Evolutionary conservation across 2,888 invertebrate genomes (phyloP).

Genomic region (Steinernema carpocapsae): DNA sequence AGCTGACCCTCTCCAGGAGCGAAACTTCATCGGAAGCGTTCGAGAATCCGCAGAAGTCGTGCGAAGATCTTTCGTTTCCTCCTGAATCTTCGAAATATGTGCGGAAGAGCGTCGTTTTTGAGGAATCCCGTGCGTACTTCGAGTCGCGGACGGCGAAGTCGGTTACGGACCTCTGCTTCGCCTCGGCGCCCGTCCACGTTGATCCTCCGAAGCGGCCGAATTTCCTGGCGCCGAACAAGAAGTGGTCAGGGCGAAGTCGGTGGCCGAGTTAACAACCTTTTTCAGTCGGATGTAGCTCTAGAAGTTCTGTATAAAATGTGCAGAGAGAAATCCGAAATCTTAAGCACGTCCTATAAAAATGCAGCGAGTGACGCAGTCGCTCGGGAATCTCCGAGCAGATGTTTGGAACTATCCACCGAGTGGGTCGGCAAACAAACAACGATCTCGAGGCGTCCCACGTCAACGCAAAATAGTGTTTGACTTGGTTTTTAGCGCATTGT

Average conservation of each 20-base stretch:
- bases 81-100: conserved; percentile 36
- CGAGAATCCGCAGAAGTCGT: too few relatives aligned
- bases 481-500: too few relatives aligned
- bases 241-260: not conserved
- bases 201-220: too few relatives aligned
- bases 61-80: conserved; percentile 7
- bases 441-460: too few relatives aligned
- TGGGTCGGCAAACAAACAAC: too few relatives aligned
- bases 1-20: not conserved
- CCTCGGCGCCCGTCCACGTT: not conserved
- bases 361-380: too few relatives aligned
- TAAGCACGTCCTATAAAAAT: too few relatives aligned
- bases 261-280: conserved; percentile 3
- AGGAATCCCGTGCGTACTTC: not conserved
- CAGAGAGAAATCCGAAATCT: too few relatives aligned
- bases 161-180: not conserved
- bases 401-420: too few relatives aligned
- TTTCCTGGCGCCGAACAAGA: not conserved
- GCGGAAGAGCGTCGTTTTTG: not conserved
- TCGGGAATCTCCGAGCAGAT: too few relatives aligned
- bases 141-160: not conserved
- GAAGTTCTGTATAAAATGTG: not conserved
- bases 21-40: not conserved
- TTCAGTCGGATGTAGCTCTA: not conserved
- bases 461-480: too few relatives aligned